Base-by-base conservation (phyloP, 2,797 vertebrate genomes). In the Cirrhinus molitorella region DNA sequence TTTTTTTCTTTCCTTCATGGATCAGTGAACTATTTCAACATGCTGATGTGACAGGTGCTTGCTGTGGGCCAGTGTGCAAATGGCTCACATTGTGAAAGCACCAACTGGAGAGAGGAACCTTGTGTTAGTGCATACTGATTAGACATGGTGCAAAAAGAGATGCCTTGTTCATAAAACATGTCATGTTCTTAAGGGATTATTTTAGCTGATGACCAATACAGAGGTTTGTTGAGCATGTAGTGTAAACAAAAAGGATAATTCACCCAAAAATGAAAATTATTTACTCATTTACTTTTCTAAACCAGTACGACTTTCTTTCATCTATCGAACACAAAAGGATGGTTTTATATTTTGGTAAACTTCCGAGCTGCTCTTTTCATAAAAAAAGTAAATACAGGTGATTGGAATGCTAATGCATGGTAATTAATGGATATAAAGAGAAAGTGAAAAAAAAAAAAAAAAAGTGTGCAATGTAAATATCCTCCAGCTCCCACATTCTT, bases 11-110 rank as follows among this genome's bases (percentile, higher is more conserved):
- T 74, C 53, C 71, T 73, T 86, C 28, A 63, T 51, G 82, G 83
- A 79, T 86, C 80, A 76, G 65, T 49, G 74, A 83, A 72, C 53
- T 49, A 28, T 79, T 82, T 77, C 45, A 28, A 34, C 43, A 43
- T 3, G 8, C 23, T 72, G 71, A 72, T 63, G 65, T 71, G 79
- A 78, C 25, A 43, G 43, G 43, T 81, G 43, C 23, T 66, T 37
- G 21, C 17, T 79, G 12, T 25, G 47, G 31, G 63, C 21, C 8
- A 63, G 59, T 28, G 65, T 43, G 65, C 23, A 47, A 19, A 71
- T 25, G 79, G 8, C 59, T 61, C 25, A 61, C 59, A 61, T 61
- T 28, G 21, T 63, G 40, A 72, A 61, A 66, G 45, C 80, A 72
- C 67, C 51, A 81, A 70, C 61, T 17, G 74, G 68, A 84, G 74